Base-by-base conservation (phyloP, 1,140 invertebrate genomes). In the Gonioctena quinquepunctata region DNA sequence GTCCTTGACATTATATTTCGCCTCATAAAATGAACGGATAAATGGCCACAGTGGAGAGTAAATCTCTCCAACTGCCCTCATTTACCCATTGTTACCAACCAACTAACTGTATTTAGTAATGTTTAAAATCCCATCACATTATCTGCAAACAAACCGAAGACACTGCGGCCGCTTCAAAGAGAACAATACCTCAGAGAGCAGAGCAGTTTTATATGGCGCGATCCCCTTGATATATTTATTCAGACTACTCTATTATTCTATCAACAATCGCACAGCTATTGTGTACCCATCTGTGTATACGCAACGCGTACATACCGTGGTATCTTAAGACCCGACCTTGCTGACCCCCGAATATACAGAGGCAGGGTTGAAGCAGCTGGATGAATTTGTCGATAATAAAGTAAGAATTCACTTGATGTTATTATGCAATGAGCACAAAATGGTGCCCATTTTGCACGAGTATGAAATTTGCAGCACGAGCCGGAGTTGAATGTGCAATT, bases 201-300 rank as follows among this genome's bases (percentile, higher is more conserved):
- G 18, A 54, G 4, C 33, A 42, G 33, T 54, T 54, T 54, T 62
- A 62, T 62, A n/a, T 33, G 27, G 11, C 27, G 48, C 21, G 4
- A 63, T 23, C 49, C 63, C 63, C 63, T 66, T 49, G 25, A 13
- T 66, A 54, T 79, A 74, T 75, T 75, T 77, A 76, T 77, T 74
- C 75, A 77, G 67, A 78, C 72, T 73, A 70, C 68, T 74, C 77
- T 74, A 79, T 79, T 79, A 79, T 79, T 79, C 74, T 54, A 75
- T 73, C 68, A 73, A 74, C 74, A 76, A 79, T 79, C 71, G 75
- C 66, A 64, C 60, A 61, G 61, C 73, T 66, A 79, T 79, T 79
- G 77, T 79, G 76, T 76, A 76, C 74, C 76, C 76, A 77, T 77
- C 76, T 77, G 74, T 74, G 70, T 66, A 54, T 48, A 54, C 63